Percentiles rank a stretch among this genome's conserved stretches.
These are phyloP conservation scores for Neosilurus mollespiculum DNA, from an alignment of 2,797 vertebrate species.

Conservation along the genomic window DNA sequence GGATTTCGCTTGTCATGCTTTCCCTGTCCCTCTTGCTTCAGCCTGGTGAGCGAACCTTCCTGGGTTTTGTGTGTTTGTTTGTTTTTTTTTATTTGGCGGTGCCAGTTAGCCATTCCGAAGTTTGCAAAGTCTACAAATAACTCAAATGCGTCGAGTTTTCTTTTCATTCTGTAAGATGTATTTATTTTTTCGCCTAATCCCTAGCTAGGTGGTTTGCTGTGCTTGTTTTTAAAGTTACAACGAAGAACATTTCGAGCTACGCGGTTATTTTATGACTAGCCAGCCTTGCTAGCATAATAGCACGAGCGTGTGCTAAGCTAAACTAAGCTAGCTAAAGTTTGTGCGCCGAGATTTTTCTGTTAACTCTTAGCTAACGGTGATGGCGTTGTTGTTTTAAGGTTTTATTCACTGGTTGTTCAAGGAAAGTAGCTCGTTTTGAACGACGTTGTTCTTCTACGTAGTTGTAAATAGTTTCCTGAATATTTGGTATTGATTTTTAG, in stretches of 20 bases:
- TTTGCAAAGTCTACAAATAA: not conserved
- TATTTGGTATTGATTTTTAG: not conserved
- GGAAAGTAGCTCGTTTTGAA: not conserved
- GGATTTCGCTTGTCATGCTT: conserved; percentile 75
- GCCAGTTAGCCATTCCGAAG: not conserved
- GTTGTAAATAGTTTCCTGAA: not conserved
- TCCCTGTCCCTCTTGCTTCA: conserved; percentile 74
- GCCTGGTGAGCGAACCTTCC: conserved; percentile 70
- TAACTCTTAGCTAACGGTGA: not conserved
- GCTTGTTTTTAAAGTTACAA: not conserved
- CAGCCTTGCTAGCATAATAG: conserved; percentile 14
- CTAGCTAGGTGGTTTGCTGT: not conserved
- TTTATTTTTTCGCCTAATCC: not conserved
- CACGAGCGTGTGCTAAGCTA: conserved; percentile 11
- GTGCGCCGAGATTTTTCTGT: conserved; percentile 8
- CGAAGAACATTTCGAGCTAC: not conserved
- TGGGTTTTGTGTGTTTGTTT: not conserved
- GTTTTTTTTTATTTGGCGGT: not conserved
- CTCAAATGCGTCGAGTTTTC: not conserved
- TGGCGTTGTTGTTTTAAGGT: not conserved
- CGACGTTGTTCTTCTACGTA: not conserved
- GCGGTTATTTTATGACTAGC: conserved; percentile 8
- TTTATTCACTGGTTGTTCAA: too few relatives aligned
- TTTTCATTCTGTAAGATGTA: not conserved
- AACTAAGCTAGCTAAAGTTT: conserved; percentile 6